A percentile compares a stretch with the other conserved stretches of the same genome.
Evolutionary conservation across 1,140 invertebrate genomes (phyloP).

Genomic region (Cotesia vestalis): DNA sequence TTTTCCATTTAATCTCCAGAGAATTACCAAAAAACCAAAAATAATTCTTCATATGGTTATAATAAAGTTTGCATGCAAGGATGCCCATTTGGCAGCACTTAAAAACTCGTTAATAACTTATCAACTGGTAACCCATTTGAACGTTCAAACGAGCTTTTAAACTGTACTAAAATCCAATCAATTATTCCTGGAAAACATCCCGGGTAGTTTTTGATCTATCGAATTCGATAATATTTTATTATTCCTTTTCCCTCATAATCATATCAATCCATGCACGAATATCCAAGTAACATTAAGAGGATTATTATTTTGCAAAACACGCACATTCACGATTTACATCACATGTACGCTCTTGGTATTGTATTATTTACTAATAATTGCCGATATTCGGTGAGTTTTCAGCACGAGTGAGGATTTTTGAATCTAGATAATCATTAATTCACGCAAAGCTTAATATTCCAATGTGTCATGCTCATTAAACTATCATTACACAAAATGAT

Average conservation of each 20-base stretch:
- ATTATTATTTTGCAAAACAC: too few species aligned
- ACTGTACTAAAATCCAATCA: slow-evolving; percentile 6
- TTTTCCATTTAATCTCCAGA: too few species aligned
- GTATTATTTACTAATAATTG: too few species aligned
- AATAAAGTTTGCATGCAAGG: too few species aligned
- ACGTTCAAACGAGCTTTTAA: slow-evolving; percentile 35
- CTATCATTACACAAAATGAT: slow-evolving; percentile 32
- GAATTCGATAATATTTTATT: neutral
- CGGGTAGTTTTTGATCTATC: neutral
- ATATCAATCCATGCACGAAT: too few species aligned
- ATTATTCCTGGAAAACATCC: neutral
- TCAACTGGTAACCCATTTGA: slow-evolving; percentile 16
- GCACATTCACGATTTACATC: too few species aligned
- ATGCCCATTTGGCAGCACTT: slow-evolving; percentile 21
- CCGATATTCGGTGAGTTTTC: neutral
- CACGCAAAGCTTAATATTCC: slow-evolving; percentile 26
- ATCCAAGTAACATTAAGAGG: too few species aligned
- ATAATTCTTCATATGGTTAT: too few species aligned
- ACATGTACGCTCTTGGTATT: too few species aligned
- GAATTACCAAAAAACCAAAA: too few species aligned
- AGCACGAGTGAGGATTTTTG: neutral
- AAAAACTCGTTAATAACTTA: slow-evolving; percentile 38
- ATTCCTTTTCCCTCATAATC: too few species aligned
- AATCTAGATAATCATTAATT: slow-evolving; percentile 42
- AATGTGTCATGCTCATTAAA: slow-evolving; percentile 16